Base-by-base conservation (phyloP, 2,113 vertebrate species). In the Nannospalax galili region DNA sequence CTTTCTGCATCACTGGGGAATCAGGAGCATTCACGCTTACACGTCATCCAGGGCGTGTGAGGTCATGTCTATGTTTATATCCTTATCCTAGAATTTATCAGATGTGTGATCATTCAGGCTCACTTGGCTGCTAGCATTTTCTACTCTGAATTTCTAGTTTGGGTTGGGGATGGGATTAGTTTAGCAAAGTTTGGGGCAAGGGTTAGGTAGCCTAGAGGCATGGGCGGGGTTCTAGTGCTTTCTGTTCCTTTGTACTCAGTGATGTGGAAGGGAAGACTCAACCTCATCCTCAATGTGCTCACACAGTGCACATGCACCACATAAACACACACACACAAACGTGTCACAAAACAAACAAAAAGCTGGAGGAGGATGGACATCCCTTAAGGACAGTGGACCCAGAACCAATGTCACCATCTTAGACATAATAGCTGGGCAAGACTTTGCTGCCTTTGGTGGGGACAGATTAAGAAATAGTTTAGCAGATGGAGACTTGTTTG, bases 351-450 rank as follows among this genome's bases (percentile, higher is more conserved):
- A 28, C 42, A 14, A 45, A 45, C 5, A 64, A 64, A 64, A 64
- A 75, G 40, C n/a, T 40, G 10, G 12, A 73, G 40, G 37, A 24
- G 20, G n/a, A n/a, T 40, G 40, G 73, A 42, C 5, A 0, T 40
- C 42, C 62, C 32, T 26, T 8, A 20, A 9, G 58, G 37, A 9
- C 45, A 7, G 45, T 52, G 28, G n/a, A 75, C 26, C 8, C 73
- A 19, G 2, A 32, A 16, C 45, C 28, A 32, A 52, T 52, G 45
- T n/a, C 30, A 35, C 6, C 24, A 0, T n/a, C n/a, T n/a, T n/a
- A n/a, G n/a, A 30, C 5, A 35, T 22, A 73, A 30, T 1, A 3
- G 15, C 88, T 40, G 26, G 22, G 3, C 40, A 0, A 3, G 58
- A 69, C 35, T 65, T 67, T 1, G 48, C 7, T 89, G 67, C 84